Base-by-base conservation (phyloP, 2,113 vertebrate genomes). In the Cephalopterus ornatus region DNA sequence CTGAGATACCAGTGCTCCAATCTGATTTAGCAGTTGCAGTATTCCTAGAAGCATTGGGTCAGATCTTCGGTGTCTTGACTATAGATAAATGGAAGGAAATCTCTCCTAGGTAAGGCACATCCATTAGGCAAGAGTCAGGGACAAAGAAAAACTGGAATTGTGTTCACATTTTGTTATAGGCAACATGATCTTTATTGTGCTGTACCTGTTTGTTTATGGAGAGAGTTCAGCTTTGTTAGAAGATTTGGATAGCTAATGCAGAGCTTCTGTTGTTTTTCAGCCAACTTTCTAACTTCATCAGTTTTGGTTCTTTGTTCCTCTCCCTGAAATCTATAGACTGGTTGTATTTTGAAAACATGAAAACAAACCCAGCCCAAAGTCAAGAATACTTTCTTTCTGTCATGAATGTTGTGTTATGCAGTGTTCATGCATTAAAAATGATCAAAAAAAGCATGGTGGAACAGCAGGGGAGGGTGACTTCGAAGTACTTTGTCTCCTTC, bases 321-420 rank as follows among this genome's bases (percentile, higher is more conserved):
- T 66, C 11, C 30, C 17, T 73, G 53, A n/a, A 76, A 37, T 47
- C 27, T 37, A 1, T 22, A 63, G 6, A 52, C 6, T 0, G 5
- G 17, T 44, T 77, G 26, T 50, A 20, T 71, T 89, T 89, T 56
- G 32, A 89, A 82, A 68, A 56, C 7, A 12, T 13, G 22, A 8
- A 10, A 71, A 18, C 82, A 33, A 7, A 0, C 0, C 12, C 12
- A n/a, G 14, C 6, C 39, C 21, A 68, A 44, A 52, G 9, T 5
- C 3, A 15, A 24, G 11, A 52, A 16, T 77, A 13, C 49, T 77
- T 71, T 76, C 13, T 71, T 90, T 63, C 24, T 27, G 0, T 78
- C 19, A n/a, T 41, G 24, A 55, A 22, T 78, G 7, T 78, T 86
- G 17, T 75, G 7, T 89, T 68, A 28, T 11, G 14, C 17, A 65